A percentile compares a stretch with the other conserved stretches of the same genome.
These are phyloP conservation scores for Ochropacha duplaris DNA, from an alignment of 2,888 invertebrate species.

Conservation along the genomic window DNA sequence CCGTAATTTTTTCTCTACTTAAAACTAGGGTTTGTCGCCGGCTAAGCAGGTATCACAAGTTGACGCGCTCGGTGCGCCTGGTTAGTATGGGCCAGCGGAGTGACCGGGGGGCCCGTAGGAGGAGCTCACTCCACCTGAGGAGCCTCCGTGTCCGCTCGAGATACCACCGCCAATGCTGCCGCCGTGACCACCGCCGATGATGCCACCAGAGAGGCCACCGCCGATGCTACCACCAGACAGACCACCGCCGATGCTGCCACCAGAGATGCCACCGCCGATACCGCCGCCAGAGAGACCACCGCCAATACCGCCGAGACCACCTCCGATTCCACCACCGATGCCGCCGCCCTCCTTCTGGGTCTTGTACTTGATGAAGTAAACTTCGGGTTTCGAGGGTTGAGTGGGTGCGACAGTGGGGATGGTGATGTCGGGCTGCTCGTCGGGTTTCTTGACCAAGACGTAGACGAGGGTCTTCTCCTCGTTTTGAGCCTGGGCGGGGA, in stretches of 20 bases:
- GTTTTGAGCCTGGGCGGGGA: slow-evolving; percentile 88
- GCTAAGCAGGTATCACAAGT: slow-evolving; percentile 80
- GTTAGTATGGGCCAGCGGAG: slow-evolving; percentile 87
- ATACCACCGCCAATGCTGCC: slow-evolving; percentile 51
- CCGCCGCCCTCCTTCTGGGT: slow-evolving; percentile 83
- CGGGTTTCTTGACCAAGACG: slow-evolving; percentile 92
- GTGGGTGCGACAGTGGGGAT: slow-evolving; percentile 88
- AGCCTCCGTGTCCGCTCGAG: slow-evolving; percentile 52
- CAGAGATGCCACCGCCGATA: slow-evolving; percentile 40
- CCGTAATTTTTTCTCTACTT: slow-evolving; percentile 83
- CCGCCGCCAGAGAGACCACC: slow-evolving; percentile 32
- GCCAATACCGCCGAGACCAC: slow-evolving; percentile 25
- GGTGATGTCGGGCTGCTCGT: slow-evolving; percentile 91
- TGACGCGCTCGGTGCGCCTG: slow-evolving; percentile 53
- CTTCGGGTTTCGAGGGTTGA: slow-evolving; percentile 91
- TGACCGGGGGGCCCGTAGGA: slow-evolving; percentile 86
- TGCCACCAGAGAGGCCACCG: slow-evolving; percentile 29
- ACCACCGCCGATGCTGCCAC: slow-evolving; percentile 41
- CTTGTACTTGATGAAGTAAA: slow-evolving; percentile 93
- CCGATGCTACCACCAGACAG: slow-evolving; percentile 33
- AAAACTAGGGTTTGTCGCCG: slow-evolving; percentile 75
- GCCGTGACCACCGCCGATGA: slow-evolving; percentile 37
- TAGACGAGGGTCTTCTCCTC: slow-evolving; percentile 92
- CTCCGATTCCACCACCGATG: slow-evolving; percentile 35
- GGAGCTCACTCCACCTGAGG: slow-evolving; percentile 74